Base-by-base conservation (phyloP, 2,888 invertebrate genomes). In the Apoderus coryli region DNA sequence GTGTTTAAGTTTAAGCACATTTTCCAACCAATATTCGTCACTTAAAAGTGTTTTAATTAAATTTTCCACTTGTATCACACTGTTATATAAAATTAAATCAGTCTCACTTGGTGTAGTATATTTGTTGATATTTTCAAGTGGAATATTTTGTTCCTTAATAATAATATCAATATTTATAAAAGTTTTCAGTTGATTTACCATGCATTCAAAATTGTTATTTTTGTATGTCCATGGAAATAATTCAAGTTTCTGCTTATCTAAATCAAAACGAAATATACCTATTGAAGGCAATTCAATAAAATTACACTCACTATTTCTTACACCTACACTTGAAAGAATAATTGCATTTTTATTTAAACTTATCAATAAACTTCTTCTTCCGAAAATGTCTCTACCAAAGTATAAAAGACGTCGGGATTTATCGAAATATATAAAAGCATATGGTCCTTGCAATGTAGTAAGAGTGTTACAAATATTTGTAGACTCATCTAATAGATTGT, bases 381-480 rank as follows among this genome's bases (percentile, higher is more conserved):
- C 93, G 51, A 85, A 72, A 41, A 67, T 65, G 57, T 95, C 93
- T 49, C 92, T 66, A 2, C 77, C 76, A 58, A 92, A 88, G 64
- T 79, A 86, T 22, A 93, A 44, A 9, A 54, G 52, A 23, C 67
- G 57, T 1, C 52, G 56, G 3, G 41, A 28, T 48, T 66, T 71
- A 47, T 78, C 67, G 52, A 71, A 81, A 52, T 76, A 84, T 41
- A 92, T 67, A 35, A 92, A 65, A 33, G 85, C 73, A 59, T 77
- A 90, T 14, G 93, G 92, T 3, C 93, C 93, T 41, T 76, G 65
- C 2, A 89, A 12, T 22, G 35, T 34, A n/a, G n/a, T n/a, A n/a
- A n/a, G n/a, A n/a, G n/a, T n/a, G n/a, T n/a, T n/a, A n/a, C n/a
- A n/a, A n/a, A n/a, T n/a, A n/a, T n/a, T n/a, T n/a, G n/a, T n/a